Percentiles rank a stretch among this genome's conserved stretches.
Evolutionary conservation across 2,113 vertebrate species (phyloP).

Genomic region (Onychostruthus taczanowskii): DNA sequence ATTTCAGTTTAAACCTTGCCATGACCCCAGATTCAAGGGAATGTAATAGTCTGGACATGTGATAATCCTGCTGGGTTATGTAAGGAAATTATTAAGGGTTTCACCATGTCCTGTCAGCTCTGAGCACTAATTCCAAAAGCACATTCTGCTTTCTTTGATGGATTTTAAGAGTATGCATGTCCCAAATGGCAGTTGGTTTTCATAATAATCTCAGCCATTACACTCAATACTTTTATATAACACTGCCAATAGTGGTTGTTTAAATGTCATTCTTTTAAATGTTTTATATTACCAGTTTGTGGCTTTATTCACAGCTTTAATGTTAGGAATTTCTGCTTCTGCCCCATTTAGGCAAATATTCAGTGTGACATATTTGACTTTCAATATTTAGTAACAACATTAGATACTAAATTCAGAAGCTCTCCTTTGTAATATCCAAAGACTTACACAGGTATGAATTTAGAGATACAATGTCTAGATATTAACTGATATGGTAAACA

Average conservation of each 20-base stretch:
- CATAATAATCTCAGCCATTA: not conserved
- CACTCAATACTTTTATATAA: not conserved
- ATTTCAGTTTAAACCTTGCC: not conserved
- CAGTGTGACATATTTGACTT: not conserved
- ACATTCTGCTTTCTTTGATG: not conserved
- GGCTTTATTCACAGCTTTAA: not conserved
- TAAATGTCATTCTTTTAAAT: not conserved
- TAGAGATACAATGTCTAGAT: not conserved
- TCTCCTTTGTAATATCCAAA: not conserved
- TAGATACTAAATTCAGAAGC: not conserved
- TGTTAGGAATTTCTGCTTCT: not conserved
- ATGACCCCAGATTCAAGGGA: not conserved
- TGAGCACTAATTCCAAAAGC: not conserved
- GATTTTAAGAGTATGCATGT: not conserved
- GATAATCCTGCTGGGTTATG: not conserved
- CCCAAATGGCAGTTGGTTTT: not conserved
- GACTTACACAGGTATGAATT: not conserved
- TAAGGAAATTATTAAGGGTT: constrained; percentile 11
- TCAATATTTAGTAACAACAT: not conserved
- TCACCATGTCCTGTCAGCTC: not conserved
- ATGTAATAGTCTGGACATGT: not conserved
- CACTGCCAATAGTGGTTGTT: not conserved
- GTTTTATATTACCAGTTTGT: not conserved
- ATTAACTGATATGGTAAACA: not conserved
- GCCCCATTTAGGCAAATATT: not conserved